These are phyloP conservation scores for Oncorhynchus tshawytscha DNA, from an alignment of 2,113 vertebrate species.

Conservation along the genomic window DNA sequence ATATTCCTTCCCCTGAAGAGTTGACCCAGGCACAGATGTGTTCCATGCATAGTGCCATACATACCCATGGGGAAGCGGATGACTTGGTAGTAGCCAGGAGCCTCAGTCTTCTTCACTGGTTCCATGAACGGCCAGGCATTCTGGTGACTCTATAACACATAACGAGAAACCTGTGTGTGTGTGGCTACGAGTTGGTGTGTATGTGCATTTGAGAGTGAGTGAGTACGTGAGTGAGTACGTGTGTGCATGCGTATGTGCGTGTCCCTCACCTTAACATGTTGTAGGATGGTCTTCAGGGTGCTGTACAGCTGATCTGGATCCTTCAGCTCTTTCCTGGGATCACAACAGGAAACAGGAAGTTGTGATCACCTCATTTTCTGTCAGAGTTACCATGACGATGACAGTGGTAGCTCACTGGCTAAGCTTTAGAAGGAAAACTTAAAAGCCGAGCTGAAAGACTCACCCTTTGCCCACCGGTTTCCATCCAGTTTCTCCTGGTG, in stretches of 20 bases:
- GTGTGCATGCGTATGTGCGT: background rate
- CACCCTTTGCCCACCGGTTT: conserved; percentile 89
- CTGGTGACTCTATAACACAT: conserved; percentile 88
- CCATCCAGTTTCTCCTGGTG: conserved; percentile 96
- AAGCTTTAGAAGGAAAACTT: background rate
- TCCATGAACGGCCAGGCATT: conserved; percentile 99
- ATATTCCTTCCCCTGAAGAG: background rate
- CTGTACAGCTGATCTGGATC: conserved; percentile 95
- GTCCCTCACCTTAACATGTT: conserved; percentile 91
- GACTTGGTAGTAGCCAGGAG: conserved; percentile 98
- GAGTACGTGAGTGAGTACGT: background rate
- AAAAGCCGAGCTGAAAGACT: background rate
- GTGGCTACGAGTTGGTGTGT: background rate
- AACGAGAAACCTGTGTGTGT: background rate
- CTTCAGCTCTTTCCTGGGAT: conserved; percentile 88
- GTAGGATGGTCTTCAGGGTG: conserved; percentile 91
- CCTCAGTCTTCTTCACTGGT: conserved; percentile 98
- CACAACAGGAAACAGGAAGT: conserved; percentile 1
- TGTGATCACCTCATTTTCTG: background rate
- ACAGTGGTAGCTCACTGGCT: background rate
- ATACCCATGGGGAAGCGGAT: conserved; percentile 99
- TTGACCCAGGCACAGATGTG: background rate
- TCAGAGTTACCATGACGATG: background rate
- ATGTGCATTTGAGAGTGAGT: background rate
- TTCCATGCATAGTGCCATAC: conserved; percentile 9